phyloP scores from a whole-genome alignment of 2,888 invertebrate genomes.

The Gisinianus flammeolus region DNA sequence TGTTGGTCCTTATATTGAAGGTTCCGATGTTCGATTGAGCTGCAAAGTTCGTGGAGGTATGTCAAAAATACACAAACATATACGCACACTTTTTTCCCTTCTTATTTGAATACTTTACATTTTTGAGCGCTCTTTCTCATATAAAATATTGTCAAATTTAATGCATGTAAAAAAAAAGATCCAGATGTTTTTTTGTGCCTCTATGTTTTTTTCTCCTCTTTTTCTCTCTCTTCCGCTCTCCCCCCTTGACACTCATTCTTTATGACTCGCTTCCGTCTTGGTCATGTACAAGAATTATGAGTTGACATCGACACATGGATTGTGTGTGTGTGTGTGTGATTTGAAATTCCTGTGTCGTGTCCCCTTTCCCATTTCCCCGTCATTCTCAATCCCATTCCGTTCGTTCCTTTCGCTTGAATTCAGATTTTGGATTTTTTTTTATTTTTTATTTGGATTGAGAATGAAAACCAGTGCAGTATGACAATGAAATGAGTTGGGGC shows the following conservation, averaged over 20 bases:
- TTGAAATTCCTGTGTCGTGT: neutral
- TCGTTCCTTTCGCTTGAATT: too few relatives aligned
- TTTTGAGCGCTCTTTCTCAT: neutral
- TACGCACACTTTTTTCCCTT: neutral
- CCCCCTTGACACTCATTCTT: conserved; percentile 15
- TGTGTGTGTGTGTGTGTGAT: neutral
- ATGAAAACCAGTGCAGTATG: neutral
- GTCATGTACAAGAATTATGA: too few relatives aligned
- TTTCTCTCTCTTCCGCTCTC: conserved; percentile 5
- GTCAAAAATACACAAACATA: conserved; percentile 59
- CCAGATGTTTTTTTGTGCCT: neutral
- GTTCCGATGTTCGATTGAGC: conserved; percentile 79
- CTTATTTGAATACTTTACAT: neutral
- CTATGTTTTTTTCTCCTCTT: neutral
- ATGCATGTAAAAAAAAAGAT: neutral
- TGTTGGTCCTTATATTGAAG: conserved; percentile 86
- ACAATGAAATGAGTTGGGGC: neutral
- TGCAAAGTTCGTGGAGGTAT: conserved; percentile 88
- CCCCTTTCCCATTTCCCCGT: neutral
- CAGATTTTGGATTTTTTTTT: too few relatives aligned
- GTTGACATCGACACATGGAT: too few relatives aligned
- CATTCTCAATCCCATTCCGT: too few relatives aligned
- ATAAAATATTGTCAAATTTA: neutral
- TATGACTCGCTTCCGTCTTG: conserved; percentile 5
- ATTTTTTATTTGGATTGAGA: too few relatives aligned